Conservation (phyloP, 2,113 vertebrate genomes). For the Lophochroa leadbeateri region DNA sequence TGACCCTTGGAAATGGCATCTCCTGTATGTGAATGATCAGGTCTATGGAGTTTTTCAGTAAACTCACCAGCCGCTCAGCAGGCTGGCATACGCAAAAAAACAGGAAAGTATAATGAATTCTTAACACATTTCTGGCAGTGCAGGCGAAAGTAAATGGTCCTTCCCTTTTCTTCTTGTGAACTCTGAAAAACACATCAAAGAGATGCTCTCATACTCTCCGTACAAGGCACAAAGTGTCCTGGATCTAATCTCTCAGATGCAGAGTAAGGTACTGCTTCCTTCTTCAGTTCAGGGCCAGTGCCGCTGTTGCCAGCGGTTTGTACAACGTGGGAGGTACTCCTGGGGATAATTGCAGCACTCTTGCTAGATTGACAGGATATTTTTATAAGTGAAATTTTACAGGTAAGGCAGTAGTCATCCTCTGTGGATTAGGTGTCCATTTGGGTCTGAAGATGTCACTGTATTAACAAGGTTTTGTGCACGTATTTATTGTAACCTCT, state of each 20-base stretch:
- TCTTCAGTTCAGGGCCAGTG: too few species aligned
- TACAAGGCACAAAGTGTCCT: background rate
- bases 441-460: background rate
- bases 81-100: background rate
- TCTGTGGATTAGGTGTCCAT: background rate
- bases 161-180: background rate
- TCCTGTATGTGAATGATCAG: background rate
- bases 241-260: background rate
- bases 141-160: background rate
- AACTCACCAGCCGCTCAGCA: accelerated
- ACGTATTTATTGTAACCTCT: background rate
- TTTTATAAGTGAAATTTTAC: background rate
- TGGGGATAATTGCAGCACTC: background rate
- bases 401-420: background rate
- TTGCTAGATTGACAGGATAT: background rate
- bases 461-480: background rate
- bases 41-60: background rate
- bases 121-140: background rate
- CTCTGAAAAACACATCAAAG: background rate
- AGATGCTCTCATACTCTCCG: accelerated
- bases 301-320: background rate
- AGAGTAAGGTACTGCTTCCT: background rate
- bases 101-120: background rate
- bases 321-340: accelerated
- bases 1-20: background rate